Percentiles rank a stretch among this genome's conserved stretches.
These are phyloP conservation scores for Aplochiton taeniatus DNA, from an alignment of 2,797 vertebrate genomes.

Conservation along the genomic window DNA sequence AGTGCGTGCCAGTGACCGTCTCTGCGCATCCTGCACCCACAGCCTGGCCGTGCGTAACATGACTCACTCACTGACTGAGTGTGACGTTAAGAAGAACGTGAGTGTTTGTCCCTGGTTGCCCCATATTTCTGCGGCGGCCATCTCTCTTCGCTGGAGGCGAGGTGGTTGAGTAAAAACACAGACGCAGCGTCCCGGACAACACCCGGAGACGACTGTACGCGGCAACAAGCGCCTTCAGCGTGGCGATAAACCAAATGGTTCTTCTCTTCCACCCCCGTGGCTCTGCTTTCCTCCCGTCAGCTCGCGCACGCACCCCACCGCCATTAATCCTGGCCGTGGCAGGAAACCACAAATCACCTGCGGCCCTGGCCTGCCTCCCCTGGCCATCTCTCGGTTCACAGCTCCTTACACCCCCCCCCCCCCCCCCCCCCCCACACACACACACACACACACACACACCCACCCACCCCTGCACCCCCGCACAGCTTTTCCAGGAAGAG, in stretches of 20 bases:
- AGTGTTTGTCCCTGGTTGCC: neutral
- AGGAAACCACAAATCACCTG: constrained; percentile 12
- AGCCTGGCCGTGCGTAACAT: constrained; percentile 6
- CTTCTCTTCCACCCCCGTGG: neutral
- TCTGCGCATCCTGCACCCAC: constrained; percentile 34
- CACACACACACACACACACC: no score
- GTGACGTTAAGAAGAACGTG: constrained; percentile 10
- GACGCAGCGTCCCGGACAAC: no score
- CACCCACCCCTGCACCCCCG: neutral
- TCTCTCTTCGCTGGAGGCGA: no score
- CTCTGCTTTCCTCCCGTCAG: neutral
- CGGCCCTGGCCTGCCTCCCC: neutral
- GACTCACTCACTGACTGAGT: constrained; percentile 44
- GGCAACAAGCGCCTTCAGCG: no score
- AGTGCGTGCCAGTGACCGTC: constrained; percentile 36
- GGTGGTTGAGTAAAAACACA: no score
- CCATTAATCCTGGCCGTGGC: constrained; percentile 3
- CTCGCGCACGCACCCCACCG: neutral
- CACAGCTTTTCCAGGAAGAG: neutral
- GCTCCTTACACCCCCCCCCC: neutral
- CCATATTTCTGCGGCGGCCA: no score
- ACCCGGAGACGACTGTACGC: no score
- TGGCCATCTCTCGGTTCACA: neutral
- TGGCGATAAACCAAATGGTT: neutral
- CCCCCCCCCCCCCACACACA: neutral